A percentile compares a stretch with the other conserved stretches of the same genome.
phyloP scores from a whole-genome alignment of 2,888 invertebrate species.

The Cephonodes hylas region DNA sequence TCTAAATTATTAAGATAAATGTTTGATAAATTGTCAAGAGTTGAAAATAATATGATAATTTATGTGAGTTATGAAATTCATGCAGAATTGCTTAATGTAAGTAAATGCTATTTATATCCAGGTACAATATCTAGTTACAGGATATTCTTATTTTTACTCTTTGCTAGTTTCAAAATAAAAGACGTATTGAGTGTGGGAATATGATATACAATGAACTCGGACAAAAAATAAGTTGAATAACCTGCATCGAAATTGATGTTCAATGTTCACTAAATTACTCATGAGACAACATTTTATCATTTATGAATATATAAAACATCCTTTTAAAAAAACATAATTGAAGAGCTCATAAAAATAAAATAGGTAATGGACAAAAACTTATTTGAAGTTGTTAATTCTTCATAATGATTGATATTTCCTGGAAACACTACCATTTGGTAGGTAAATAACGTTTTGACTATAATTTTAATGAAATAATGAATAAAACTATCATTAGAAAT shows the following conservation, averaged over 20 bases:
- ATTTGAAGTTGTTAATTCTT: background rate
- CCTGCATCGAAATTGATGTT: background rate
- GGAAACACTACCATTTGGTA: background rate
- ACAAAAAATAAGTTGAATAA: conserved; percentile 3
- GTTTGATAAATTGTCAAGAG: no score
- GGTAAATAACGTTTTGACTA: background rate
- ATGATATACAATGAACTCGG: background rate
- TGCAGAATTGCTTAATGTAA: no score
- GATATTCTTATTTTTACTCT: background rate
- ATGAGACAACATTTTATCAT: background rate
- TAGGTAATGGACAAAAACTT: background rate
- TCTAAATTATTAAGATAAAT: no score
- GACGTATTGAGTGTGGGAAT: background rate
- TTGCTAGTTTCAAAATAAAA: background rate
- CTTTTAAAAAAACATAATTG: background rate
- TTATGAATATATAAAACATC: background rate
- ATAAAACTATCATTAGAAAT: background rate
- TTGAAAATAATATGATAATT: no score
- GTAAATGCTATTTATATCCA: no score
- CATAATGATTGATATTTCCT: background rate
- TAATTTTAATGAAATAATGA: background rate
- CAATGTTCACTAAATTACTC: background rate
- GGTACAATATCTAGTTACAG: no score
- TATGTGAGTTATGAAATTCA: no score
- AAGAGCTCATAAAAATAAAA: background rate